Percentiles rank a stretch among this genome's conserved stretches.
These are phyloP conservation scores for Thymelicus lineola DNA, from an alignment of 2,888 invertebrate genomes.

Conservation along the genomic window DNA sequence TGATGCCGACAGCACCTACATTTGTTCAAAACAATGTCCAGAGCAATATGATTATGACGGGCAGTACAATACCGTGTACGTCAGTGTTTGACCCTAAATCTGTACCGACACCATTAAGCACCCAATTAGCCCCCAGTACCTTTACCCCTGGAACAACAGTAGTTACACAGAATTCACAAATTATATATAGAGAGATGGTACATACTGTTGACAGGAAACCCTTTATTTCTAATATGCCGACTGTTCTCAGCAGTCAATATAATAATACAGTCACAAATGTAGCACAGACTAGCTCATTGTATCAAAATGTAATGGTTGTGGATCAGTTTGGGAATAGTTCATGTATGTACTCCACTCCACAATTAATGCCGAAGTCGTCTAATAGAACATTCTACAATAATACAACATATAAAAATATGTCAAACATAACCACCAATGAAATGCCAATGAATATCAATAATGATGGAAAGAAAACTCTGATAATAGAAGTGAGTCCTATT, in stretches of 20 bases:
- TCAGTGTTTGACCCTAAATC: conserved; percentile 64
- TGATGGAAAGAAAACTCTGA: conserved; percentile 70
- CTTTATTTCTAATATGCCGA: conserved; percentile 70
- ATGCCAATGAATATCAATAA: conserved; percentile 34
- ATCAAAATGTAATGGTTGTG: conserved; percentile 80
- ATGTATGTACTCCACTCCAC: conserved; percentile 74
- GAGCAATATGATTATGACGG: conserved; percentile 74
- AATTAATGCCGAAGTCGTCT: conserved; percentile 64
- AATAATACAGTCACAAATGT: conserved; percentile 68
- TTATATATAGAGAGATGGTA: conserved; percentile 80
- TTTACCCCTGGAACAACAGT: conserved; percentile 75
- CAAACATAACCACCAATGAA: conserved; percentile 44
- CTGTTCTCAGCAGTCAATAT: conserved; percentile 59
- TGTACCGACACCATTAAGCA: conserved; percentile 55
- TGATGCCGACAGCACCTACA: conserved; percentile 67
- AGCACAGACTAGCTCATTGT: conserved; percentile 71
- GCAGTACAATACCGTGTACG: conserved; percentile 57
- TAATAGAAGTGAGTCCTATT: conserved; percentile 77
- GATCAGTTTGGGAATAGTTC: conserved; percentile 78
- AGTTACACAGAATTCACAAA: conserved; percentile 78
- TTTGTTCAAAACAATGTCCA: conserved; percentile 79
- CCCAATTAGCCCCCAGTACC: conserved; percentile 66
- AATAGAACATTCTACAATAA: conserved; percentile 60
- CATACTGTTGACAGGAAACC: conserved; percentile 76
- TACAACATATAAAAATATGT: conserved; percentile 52